Evolutionary conservation across 2,888 invertebrate genomes (phyloP).

Genomic region (Sipha maydis): DNA sequence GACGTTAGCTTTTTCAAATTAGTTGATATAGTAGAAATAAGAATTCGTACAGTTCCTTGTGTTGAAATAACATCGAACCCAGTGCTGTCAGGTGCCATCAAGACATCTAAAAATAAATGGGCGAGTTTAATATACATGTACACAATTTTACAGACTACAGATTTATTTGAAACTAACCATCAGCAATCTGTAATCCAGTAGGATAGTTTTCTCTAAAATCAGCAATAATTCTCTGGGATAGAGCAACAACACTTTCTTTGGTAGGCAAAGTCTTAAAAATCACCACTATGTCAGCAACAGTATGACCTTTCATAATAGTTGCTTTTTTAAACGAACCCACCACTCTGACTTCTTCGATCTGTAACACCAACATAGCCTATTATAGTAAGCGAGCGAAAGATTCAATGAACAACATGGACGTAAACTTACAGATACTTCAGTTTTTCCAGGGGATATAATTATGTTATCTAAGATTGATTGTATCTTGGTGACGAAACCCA

Average conservation of each 20-base stretch:
- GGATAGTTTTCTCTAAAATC: slow-evolving; percentile 73
- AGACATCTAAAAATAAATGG: slow-evolving; percentile 26
- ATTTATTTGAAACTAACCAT: slow-evolving; percentile 18
- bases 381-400: not conserved
- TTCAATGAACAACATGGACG: not conserved
- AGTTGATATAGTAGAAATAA: slow-evolving; percentile 93
- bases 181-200: slow-evolving; percentile 48
- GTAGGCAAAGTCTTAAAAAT: slow-evolving; percentile 96
- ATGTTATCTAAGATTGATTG: slow-evolving; percentile 93
- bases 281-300: slow-evolving; percentile 95
- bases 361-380: slow-evolving; percentile 69
- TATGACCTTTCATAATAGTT: slow-evolving; percentile 95
- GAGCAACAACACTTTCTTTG: slow-evolving; percentile 91
- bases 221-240: slow-evolving; percentile 86
- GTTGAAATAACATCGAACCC: slow-evolving; percentile 61
- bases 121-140: not conserved
- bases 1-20: slow-evolving; percentile 93
- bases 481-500: slow-evolving; percentile 94
- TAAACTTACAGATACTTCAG: slow-evolving; percentile 91
- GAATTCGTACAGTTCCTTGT: slow-evolving; percentile 78
- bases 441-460: slow-evolving; percentile 91
- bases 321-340: slow-evolving; percentile 99
- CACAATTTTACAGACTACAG: not conserved
- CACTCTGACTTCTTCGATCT: slow-evolving; percentile 93
- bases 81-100: slow-evolving; percentile 56